A percentile compares a stretch with the other conserved stretches of the same genome.
These are phyloP conservation scores for Lepus oiostolus DNA, from an alignment of 2,797 vertebrate genomes.

Conservation along the genomic window DNA sequence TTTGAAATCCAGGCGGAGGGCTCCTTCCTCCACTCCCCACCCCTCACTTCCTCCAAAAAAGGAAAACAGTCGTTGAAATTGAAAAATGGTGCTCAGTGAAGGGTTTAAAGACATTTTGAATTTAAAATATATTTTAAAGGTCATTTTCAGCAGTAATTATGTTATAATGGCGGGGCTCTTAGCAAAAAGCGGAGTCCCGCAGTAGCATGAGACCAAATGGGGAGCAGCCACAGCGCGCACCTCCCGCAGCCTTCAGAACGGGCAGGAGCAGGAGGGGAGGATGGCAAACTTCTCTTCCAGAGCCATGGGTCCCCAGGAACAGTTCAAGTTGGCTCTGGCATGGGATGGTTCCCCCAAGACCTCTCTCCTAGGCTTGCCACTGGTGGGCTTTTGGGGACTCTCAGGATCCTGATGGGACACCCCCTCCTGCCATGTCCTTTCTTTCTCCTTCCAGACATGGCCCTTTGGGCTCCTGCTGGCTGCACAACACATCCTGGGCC, in stretches of 20 bases:
- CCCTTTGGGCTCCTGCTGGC: not conserved
- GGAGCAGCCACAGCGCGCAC: constrained; percentile 75
- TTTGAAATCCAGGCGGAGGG: constrained; percentile 77
- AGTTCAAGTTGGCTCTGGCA: not conserved
- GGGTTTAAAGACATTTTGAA: constrained; percentile 91
- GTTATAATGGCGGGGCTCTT: constrained; percentile 89
- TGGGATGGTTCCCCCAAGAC: not conserved
- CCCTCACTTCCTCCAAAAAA: constrained; percentile 72
- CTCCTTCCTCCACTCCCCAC: constrained; percentile 76
- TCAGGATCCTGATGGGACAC: not conserved
- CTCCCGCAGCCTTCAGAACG: not conserved
- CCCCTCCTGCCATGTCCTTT: not conserved
- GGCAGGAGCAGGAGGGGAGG: too few species aligned
- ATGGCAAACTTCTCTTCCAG: not conserved
- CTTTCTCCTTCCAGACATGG: not conserved
- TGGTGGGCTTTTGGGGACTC: not conserved
- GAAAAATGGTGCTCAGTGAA: constrained; percentile 90
- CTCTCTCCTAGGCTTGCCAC: too few species aligned
- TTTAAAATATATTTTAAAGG: constrained; percentile 91
- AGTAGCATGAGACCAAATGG: constrained; percentile 83
- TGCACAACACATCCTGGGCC: not conserved
- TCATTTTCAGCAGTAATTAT: constrained; percentile 91
- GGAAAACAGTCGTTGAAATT: constrained; percentile 88
- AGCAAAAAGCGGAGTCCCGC: constrained; percentile 84
- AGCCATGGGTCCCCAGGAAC: not conserved